Conservation (phyloP, 2,888 invertebrate species). For the Campoletis raptor region DNA sequence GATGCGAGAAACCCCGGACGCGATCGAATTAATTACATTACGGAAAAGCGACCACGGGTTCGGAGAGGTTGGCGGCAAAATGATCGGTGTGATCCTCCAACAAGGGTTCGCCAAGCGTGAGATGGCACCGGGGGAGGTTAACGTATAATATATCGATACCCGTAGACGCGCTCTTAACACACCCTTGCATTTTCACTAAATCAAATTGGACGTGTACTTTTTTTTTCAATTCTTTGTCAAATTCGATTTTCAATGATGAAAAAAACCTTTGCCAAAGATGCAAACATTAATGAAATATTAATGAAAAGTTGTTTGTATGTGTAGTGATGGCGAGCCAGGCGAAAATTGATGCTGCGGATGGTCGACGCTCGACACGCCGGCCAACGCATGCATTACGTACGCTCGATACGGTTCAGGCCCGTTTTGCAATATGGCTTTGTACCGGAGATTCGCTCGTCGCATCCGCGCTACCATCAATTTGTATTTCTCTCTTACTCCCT, state of each 20-base stretch:
- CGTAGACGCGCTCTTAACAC: neutral
- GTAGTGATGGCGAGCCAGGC: too few species aligned
- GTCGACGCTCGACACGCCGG: constrained; percentile 18
- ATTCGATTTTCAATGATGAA: neutral
- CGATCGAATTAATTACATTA: constrained; percentile 71
- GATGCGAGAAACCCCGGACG: constrained; percentile 64
- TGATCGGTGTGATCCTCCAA: constrained; percentile 32
- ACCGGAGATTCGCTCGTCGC: neutral
- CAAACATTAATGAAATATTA: too few species aligned
- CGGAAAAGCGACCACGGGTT: constrained; percentile 61
- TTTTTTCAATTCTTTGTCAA: neutral
- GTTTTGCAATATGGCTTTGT: constrained; percentile 56
- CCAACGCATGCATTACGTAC: constrained; percentile 55
- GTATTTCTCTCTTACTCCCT: neutral
- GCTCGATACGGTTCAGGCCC: constrained; percentile 55
- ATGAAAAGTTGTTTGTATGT: too few species aligned
- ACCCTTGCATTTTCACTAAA: constrained; percentile 1
- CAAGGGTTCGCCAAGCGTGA: constrained; percentile 21
- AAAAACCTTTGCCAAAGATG: neutral
- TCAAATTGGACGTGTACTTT: constrained; percentile 1
- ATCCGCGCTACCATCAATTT: neutral
- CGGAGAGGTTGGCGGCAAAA: constrained; percentile 28
- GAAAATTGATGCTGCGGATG: constrained; percentile 48
- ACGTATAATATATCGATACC: constrained; percentile 21
- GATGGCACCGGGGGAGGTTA: constrained; percentile 36